These are phyloP conservation scores for Petroica traversi DNA, from an alignment of 2,113 vertebrate genomes.

Conservation along the genomic window DNA sequence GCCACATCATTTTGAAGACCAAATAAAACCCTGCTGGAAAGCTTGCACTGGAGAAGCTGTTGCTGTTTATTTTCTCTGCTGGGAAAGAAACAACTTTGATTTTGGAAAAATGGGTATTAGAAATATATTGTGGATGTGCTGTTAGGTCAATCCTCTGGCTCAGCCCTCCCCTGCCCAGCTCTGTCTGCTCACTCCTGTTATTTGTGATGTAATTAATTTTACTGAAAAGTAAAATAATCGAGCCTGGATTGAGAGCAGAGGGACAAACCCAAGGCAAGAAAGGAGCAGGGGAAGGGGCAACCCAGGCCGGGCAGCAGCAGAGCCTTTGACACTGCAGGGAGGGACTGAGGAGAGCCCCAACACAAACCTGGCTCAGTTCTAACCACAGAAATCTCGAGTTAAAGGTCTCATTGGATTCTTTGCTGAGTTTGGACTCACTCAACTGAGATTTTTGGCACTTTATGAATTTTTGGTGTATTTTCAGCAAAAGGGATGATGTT, in stretches of 20 bases:
- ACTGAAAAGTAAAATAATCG: background rate
- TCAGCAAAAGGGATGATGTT: background rate
- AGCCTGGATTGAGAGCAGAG: background rate
- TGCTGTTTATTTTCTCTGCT: background rate
- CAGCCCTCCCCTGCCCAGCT: background rate
- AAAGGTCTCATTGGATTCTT: background rate
- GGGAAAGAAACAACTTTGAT: background rate
- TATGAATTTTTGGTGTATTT: background rate
- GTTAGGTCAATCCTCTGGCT: background rate
- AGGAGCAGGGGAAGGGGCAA: background rate
- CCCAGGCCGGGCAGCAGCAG: background rate
- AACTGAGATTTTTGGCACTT: background rate
- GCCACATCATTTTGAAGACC: background rate
- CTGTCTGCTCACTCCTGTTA: background rate
- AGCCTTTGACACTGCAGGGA: background rate
- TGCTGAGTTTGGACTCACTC: background rate
- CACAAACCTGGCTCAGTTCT: background rate
- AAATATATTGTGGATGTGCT: background rate
- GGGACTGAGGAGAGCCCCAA: background rate
- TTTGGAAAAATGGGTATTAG: background rate
- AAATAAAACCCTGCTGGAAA: background rate
- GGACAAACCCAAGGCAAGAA: background rate
- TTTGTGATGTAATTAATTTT: background rate
- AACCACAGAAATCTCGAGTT: background rate
- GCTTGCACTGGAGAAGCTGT: background rate